Evolutionary conservation across 2,797 vertebrate genomes (phyloP), one percentile per base, ranked within the genome.

Genomic region (Heliangelus exortis): DNA sequence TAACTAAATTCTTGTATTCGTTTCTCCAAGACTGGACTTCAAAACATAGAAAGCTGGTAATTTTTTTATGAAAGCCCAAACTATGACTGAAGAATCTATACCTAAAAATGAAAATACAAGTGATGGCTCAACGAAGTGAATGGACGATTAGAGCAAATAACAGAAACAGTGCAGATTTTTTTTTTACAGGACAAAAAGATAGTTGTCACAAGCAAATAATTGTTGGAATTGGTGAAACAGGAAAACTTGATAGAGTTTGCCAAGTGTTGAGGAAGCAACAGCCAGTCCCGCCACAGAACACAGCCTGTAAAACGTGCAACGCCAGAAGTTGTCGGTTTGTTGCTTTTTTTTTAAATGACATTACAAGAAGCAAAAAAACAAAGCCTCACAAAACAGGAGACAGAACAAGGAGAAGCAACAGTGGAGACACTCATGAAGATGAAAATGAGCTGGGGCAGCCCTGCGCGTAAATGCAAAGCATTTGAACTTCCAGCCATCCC

Each of bases 401-500:
- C 17, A 54, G 16, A 76, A 51, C 9, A 7, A 15, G 16, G 15
- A 81, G 7, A 33, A 47, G 22, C 2, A 53, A 82, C 48, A 67
- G 47, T 0, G 13, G 26, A 33, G 23, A 55, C 41, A 4, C 25
- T 51, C 15, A 19, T 2, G 15, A 51, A 76, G 48, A 31, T 2
- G 45, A 3, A 61, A 63, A 72, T 1, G 55, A 58, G 10, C 7
- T 47, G 23, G 17, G 3, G 43, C 48, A 75, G 47, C 29, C 33
- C 81, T 2, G 50, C 41, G 23, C 12, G 19, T 0, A 4, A 33
- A 12, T 11, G 39, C 48, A 39, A 34, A 28, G 25, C 53, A 12
- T 7, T 4, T 5, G 6, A 19, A 26, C 3, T 43, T 12, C 11
- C 5, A 79, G 47, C 26, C 19, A 1, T 9, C 22, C 10, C 4